A percentile compares a stretch with the other conserved stretches of the same genome.
These are phyloP conservation scores for Tonatia bakeri DNA, from an alignment of 2,113 vertebrate genomes.

Conservation along the genomic window DNA sequence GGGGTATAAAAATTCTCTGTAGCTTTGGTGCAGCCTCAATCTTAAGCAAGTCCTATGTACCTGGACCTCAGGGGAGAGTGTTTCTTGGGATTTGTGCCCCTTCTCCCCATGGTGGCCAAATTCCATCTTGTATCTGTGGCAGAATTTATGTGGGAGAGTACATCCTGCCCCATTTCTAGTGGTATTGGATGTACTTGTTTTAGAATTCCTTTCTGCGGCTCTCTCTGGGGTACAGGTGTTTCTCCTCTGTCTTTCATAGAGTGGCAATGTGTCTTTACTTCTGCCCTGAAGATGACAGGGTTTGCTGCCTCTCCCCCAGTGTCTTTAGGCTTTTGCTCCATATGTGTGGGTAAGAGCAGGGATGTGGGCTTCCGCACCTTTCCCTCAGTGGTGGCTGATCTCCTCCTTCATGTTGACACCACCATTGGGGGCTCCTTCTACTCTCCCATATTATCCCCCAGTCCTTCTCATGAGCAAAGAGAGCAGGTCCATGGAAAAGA, in stretches of 20 bases:
- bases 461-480: not conserved
- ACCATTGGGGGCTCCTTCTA: fast-evolving
- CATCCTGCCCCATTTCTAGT: not conserved
- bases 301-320: not conserved
- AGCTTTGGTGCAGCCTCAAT: not conserved
- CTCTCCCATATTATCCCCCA: not conserved
- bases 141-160: not conserved
- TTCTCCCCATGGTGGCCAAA: not conserved
- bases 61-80: not conserved
- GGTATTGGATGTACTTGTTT: not conserved
- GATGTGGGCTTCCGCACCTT: not conserved
- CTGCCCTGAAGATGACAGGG: not conserved
- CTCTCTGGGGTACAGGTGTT: not conserved
- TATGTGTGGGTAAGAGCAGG: not conserved
- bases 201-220: not conserved
- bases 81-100: not conserved
- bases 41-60: not conserved
- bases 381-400: not conserved
- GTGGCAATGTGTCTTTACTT: not conserved
- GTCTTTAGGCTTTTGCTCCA: not conserved
- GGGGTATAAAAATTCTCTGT: not conserved
- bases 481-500: not conserved
- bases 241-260: not conserved
- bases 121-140: not conserved
- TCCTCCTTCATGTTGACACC: not conserved